These are phyloP conservation scores for Oenanthe melanoleuca DNA, from an alignment of 2,113 vertebrate genomes.

Conservation along the genomic window DNA sequence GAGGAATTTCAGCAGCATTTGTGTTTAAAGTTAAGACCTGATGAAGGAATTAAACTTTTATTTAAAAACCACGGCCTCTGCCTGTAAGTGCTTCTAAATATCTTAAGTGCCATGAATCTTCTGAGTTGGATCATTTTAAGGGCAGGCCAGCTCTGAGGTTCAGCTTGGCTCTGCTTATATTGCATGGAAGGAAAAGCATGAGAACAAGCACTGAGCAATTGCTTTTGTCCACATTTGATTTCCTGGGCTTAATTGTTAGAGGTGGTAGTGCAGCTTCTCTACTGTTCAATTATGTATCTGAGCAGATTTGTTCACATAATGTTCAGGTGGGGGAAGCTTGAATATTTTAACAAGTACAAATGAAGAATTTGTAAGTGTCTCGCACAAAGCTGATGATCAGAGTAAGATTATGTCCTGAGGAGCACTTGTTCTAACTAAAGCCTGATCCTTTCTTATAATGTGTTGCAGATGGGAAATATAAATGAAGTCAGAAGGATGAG, in stretches of 20 bases:
- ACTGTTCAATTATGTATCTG: not conserved
- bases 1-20: slow-evolving; percentile 46
- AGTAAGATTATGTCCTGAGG: not conserved
- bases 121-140: not conserved
- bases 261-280: not conserved
- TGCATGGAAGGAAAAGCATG: not conserved
- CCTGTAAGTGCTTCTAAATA: not conserved
- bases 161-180: not conserved
- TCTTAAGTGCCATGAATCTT: not conserved
- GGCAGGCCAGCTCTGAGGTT: not conserved
- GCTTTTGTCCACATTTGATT: not conserved
- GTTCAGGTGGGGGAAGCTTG: not conserved
- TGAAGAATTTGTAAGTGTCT: not conserved
- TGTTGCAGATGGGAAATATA: not conserved
- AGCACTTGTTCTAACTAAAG: not conserved
- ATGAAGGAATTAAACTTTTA: slow-evolving; percentile 74
- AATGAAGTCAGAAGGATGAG: not conserved
- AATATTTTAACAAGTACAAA: not conserved
- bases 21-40: slow-evolving; percentile 58
- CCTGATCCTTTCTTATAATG: not conserved
- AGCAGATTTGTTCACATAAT: not conserved
- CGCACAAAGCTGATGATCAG: not conserved
- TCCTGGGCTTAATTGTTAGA: not conserved
- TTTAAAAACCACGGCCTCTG: slow-evolving; percentile 39
- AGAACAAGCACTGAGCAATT: not conserved